These are phyloP conservation scores for Leptura quadrifasciata DNA, from an alignment of 2,888 invertebrate species.

Conservation along the genomic window DNA sequence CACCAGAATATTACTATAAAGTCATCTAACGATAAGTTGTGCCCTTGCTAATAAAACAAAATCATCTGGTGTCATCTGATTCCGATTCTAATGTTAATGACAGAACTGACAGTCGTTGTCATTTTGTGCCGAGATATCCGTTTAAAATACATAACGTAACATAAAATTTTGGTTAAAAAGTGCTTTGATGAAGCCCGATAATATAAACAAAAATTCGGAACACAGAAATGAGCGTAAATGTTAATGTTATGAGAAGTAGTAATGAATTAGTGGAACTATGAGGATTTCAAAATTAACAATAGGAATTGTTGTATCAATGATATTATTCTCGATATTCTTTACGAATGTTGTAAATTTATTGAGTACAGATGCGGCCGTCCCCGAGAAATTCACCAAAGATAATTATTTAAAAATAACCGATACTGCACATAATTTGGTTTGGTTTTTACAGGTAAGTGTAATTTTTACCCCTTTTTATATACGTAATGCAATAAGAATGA, in stretches of 20 bases:
- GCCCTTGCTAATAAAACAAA: neutral
- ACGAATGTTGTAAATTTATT: conserved; percentile 83
- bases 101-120: neutral
- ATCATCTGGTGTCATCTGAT: no score
- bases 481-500: no score
- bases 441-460: conserved; percentile 84
- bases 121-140: neutral
- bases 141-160: neutral
- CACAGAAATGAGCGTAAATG: neutral
- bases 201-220: neutral
- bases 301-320: conserved; percentile 78
- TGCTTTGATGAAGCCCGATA: neutral
- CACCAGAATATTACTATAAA: neutral
- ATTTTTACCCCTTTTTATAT: conserved; percentile 5
- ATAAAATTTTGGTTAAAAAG: neutral
- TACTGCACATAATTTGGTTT: conserved; percentile 79
- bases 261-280: conserved; percentile 72
- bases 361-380: conserved; percentile 75
- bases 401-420: conserved; percentile 76
- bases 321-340: conserved; percentile 81
- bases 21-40: neutral
- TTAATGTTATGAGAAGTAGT: neutral
- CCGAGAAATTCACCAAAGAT: conserved; percentile 56
- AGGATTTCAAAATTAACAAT: conserved; percentile 80
- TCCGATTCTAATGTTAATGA: neutral